Base-by-base conservation (phyloP, 2,888 invertebrate species). In the Synanthedon formicaeformis region DNA sequence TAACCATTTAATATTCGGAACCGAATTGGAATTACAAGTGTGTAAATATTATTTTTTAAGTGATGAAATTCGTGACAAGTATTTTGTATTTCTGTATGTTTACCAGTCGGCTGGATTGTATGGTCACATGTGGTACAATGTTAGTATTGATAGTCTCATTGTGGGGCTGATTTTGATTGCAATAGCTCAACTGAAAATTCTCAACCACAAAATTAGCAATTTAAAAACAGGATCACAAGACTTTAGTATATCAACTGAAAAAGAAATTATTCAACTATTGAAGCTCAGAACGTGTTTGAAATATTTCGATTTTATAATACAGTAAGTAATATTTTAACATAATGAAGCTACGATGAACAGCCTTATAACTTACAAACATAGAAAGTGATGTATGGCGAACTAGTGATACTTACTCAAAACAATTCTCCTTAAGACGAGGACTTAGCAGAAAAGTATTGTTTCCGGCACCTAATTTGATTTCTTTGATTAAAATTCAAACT, bases 1-100 rank as follows among this genome's bases (percentile, higher is more conserved):
- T 4, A 16, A 62, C 2, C 57, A 71, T 60, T 60, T 73, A 0
- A 55, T 79, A 53, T 66, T 68, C 40, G 61, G 63, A 14, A 65
- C 65, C 2, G 57, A 65, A 11, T 51, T 73, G 16, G 67, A 73
- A 50, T 63, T 84, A 52, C 83, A 84, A 2, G 64, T 84, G 57
- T 80, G 77, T 58, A 72, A 74, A 59, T 85, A 81, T 61, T 80
- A 78, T 60, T 85, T 85, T 58, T 62, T 85, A 52, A 68, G 61
- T 18, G 71, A 75, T 11, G 68, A 77, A 50, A 23, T 63, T 3
- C 62, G 75, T 18, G 56, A 67, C 4, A 59, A 62, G 2, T 75
- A 77, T 63, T 81, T 75, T 55, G 27, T 57, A 16, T 63, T 65
- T 53, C 75, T 64, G 64, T 80, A 63, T 40, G 50, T 76, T 34